Percentiles rank a stretch among this genome's conserved stretches.
These are phyloP conservation scores for Maylandia zebra DNA, from an alignment of 2,113 vertebrate species.

Conservation along the genomic window DNA sequence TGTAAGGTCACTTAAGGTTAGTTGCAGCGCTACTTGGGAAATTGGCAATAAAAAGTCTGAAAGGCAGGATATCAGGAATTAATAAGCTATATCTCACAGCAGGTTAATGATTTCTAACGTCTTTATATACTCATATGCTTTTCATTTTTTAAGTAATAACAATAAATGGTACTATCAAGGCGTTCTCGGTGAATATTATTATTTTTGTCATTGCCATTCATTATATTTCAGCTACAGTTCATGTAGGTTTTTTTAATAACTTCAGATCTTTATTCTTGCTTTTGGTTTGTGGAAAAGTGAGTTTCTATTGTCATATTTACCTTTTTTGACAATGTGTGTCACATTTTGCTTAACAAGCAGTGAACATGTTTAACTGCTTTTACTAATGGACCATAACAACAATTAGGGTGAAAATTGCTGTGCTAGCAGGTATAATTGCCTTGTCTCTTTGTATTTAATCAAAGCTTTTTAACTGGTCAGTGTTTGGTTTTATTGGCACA, in stretches of 20 bases:
- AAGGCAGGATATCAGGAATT: background rate
- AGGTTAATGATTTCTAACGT: background rate
- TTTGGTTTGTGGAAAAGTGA: background rate
- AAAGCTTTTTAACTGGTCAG: background rate
- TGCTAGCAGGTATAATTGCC: background rate
- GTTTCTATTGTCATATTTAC: background rate
- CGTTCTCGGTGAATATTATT: background rate
- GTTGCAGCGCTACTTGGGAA: background rate
- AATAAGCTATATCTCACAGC: background rate
- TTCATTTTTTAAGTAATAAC: rapidly evolving
- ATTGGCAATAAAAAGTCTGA: background rate
- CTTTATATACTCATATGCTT: background rate
- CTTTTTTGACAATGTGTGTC: background rate
- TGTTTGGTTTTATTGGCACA: background rate
- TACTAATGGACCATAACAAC: background rate
- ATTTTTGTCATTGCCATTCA: background rate
- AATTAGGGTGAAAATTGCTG: background rate
- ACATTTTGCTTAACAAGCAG: background rate
- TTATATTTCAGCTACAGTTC: background rate
- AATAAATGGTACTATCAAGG: background rate
- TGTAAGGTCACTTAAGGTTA: background rate
- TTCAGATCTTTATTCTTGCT: background rate
- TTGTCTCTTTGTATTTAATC: background rate
- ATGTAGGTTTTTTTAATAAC: background rate
- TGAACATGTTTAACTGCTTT: background rate